These are phyloP conservation scores for Thaumetopoea pityocampa DNA, from an alignment of 1,140 invertebrate genomes.

Conservation along the genomic window DNA sequence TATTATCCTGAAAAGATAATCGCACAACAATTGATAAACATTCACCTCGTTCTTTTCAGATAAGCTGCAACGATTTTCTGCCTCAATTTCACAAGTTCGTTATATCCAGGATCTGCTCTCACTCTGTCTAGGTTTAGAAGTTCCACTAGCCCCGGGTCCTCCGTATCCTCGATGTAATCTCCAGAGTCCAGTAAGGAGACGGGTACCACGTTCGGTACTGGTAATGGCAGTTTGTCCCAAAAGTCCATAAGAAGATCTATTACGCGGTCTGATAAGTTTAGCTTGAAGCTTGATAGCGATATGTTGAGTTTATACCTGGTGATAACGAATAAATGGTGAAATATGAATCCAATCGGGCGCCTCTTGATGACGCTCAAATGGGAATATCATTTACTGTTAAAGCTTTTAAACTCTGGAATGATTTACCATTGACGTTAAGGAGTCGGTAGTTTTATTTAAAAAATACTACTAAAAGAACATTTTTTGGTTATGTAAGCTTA, in stretches of 20 bases:
- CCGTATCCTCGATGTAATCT: slow-evolving; percentile 49
- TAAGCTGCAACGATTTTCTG: slow-evolving; percentile 70
- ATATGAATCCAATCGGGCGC: no score
- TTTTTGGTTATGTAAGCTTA: no score
- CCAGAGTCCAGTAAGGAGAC: slow-evolving; percentile 66
- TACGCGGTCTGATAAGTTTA: slow-evolving; percentile 87
- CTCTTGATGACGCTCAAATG: no score
- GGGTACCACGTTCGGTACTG: slow-evolving; percentile 70
- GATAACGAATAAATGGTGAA: slow-evolving; percentile 17
- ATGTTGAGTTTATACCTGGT: slow-evolving; percentile 87
- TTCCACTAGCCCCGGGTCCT: slow-evolving; percentile 40
- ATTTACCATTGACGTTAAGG: no score
- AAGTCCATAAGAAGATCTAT: slow-evolving; percentile 82
- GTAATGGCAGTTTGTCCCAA: slow-evolving; percentile 80
- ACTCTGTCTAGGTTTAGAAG: slow-evolving; percentile 47
- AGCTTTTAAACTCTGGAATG: no score
- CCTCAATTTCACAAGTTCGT: slow-evolving; percentile 58
- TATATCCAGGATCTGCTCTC: slow-evolving; percentile 52
- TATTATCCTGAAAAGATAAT: no score
- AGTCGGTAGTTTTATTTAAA: no score
- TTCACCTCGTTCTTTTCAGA: slow-evolving; percentile 67
- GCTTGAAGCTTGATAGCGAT: slow-evolving; percentile 82
- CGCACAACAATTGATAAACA: no score
- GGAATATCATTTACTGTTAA: no score
- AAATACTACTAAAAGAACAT: no score